Evolutionary conservation across 2,113 vertebrate species (phyloP).

Genomic region (Nansenia antarctica): DNA sequence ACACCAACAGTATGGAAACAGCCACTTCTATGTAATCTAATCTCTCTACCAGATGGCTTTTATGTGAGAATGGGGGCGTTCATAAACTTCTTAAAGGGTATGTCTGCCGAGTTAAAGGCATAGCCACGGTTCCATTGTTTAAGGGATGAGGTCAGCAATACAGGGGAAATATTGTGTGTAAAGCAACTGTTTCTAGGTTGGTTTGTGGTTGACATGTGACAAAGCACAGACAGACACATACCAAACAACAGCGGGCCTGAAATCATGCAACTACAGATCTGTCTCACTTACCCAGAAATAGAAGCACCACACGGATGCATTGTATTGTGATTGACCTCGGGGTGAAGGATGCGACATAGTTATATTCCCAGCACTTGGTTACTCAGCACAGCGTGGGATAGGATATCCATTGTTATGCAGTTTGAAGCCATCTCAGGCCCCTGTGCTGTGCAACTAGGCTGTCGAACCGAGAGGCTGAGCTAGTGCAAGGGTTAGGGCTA

Average conservation of each 20-base stretch:
- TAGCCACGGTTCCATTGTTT: conserved; percentile 30
- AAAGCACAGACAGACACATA: not conserved
- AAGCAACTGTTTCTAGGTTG: too few species aligned
- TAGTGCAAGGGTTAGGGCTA: too few species aligned
- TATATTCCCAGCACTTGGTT: not conserved
- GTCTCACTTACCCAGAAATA: not conserved
- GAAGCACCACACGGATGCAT: not conserved
- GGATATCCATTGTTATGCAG: not conserved
- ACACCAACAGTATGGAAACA: conserved; percentile 31
- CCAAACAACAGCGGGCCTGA: not conserved
- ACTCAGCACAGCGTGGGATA: not conserved
- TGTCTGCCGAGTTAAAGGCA: conserved; percentile 38
- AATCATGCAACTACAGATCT: not conserved
- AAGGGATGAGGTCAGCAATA: conserved; percentile 26
- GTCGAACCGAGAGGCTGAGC: too few species aligned
- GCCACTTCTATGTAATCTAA: conserved; percentile 45
- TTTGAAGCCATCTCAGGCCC: not conserved
- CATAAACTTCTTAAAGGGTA: conserved; percentile 49
- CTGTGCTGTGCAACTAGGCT: not conserved
- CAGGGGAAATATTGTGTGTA: too few species aligned
- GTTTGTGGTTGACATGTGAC: conserved; percentile 17
- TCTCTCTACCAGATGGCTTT: conserved; percentile 56
- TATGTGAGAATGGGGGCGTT: conserved; percentile 48
- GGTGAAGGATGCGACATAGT: not conserved
- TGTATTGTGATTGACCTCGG: too few species aligned